phyloP scores from a whole-genome alignment of 2,888 invertebrate species.

The Cephus pulcher region DNA sequence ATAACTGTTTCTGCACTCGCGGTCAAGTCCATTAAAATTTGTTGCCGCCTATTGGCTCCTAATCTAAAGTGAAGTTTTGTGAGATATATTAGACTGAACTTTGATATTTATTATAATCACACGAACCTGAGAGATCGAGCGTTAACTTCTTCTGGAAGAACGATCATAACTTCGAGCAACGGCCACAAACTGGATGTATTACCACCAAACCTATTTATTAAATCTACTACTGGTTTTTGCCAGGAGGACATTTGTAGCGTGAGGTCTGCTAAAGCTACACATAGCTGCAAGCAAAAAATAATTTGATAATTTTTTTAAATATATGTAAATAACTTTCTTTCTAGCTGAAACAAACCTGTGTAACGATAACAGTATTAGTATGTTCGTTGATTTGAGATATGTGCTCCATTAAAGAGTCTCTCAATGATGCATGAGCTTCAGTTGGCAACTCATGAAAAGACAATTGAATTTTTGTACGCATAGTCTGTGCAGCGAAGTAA shows the following conservation, averaged over 20 bases:
- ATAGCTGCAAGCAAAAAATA: slow-evolving; percentile 70
- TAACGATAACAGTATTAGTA: slow-evolving; percentile 87
- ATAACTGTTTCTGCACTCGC: slow-evolving; percentile 81
- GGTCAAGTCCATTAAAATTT: slow-evolving; percentile 84
- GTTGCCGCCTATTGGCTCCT: slow-evolving; percentile 90
- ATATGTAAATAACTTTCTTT: neutral
- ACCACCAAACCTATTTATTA: slow-evolving; percentile 81
- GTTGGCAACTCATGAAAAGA: slow-evolving; percentile 92
- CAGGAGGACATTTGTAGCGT: slow-evolving; percentile 94
- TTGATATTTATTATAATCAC: slow-evolving; percentile 11
- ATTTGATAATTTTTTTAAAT: neutral
- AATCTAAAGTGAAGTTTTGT: slow-evolving; percentile 64
- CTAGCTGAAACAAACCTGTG: slow-evolving; percentile 71
- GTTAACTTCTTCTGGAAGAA: slow-evolving; percentile 95
- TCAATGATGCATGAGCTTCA: slow-evolving; percentile 84
- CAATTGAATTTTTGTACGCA: slow-evolving; percentile 94
- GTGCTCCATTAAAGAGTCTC: slow-evolving; percentile 92
- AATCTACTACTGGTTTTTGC: slow-evolving; percentile 88
- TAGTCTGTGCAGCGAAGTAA: slow-evolving; percentile 98
- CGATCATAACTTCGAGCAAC: slow-evolving; percentile 90
- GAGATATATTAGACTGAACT: slow-evolving; percentile 6
- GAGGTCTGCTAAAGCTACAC: slow-evolving; percentile 92
- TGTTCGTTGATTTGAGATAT: slow-evolving; percentile 83
- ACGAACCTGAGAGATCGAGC: slow-evolving; percentile 75
- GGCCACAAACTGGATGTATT: slow-evolving; percentile 79